Base-by-base conservation (phyloP, 1,140 invertebrate genomes). In the Plectrocnemia conspersa region DNA sequence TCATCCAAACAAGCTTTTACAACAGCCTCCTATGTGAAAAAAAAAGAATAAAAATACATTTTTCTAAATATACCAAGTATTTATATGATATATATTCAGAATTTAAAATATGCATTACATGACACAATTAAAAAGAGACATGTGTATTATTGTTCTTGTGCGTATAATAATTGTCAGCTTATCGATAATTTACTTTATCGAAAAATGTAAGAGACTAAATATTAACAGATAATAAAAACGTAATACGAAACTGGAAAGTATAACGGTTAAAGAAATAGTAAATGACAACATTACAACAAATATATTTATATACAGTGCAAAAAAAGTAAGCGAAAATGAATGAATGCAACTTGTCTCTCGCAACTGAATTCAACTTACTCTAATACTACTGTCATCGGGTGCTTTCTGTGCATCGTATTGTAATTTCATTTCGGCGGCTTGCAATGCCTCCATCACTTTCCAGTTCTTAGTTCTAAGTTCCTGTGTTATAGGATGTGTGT, bases 361-460 rank as follows among this genome's bases (percentile, higher is more conserved):
- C 36, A 42, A 52, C 25, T n/a, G n/a, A n/a, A n/a, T n/a, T n/a
- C 35, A 59, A 75, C 72, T 74, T 73, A 73, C 73, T 60, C 64
- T 62, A 50, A 66, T 54, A 65, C 66, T 66, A 69, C 64, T 66
- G 65, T 71, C 71, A 69, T 69, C 48, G 3, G 69, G 64, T 61
- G 54, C 64, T 68, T 65, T 64, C 66, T 76, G 68, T 70, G 69
- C 64, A 65, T 74, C 65, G 67, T 63, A 59, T 59, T 73, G 62
- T 50, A 71, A 68, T 54, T 77, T 76, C 72, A 73, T 77, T 74
- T 88, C 83, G 60, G 85, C 81, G 58, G 78, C 80, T 74, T 85
- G 81, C 77, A 89, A 82, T 71, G 86, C 86, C 76, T 89, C 86
- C 84, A 89, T 85, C 74, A 86, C 82, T 82, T 88, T 89, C 85